Evolutionary conservation across 2,797 vertebrate species (phyloP).

Genomic region (Chromobotia macracanthus): DNA sequence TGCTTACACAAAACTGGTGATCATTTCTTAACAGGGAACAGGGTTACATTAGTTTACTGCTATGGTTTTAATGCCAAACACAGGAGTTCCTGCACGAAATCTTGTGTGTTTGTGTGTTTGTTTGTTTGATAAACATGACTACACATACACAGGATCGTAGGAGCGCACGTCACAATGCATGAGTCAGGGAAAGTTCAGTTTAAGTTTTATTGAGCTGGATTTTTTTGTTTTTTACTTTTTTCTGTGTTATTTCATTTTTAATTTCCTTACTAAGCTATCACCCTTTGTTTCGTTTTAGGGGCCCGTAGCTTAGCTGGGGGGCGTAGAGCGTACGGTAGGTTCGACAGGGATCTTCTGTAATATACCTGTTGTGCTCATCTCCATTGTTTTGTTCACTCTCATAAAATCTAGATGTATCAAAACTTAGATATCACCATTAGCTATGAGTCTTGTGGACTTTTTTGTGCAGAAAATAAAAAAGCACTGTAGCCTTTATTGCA

Average conservation of each 20-base stretch:
- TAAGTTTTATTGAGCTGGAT: constrained; percentile 65
- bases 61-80: neutral
- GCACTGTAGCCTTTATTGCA: neutral
- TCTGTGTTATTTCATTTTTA: neutral
- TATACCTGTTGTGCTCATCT: constrained; percentile 73
- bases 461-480: neutral
- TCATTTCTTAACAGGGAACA: neutral
- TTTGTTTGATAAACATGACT: constrained; percentile 39
- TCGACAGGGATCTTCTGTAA: constrained; percentile 76
- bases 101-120: constrained; percentile 38
- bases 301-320: constrained; percentile 82
- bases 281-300: constrained; percentile 75
- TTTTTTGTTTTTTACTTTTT: neutral
- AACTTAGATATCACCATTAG: neutral
- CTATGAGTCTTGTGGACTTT: neutral
- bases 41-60: neutral
- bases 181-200: constrained; percentile 63
- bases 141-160: constrained; percentile 16
- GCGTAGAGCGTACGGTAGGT: constrained; percentile 85
- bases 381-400: constrained; percentile 70
- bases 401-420: neutral
- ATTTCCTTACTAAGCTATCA: constrained; percentile 77
- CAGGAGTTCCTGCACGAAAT: constrained; percentile 2
- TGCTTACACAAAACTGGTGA: neutral
- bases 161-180: constrained; percentile 63